Evolutionary conservation across 1,140 invertebrate species (phyloP), one percentile per base, ranked within the genome.

Genomic region (Goniozus legneri): DNA sequence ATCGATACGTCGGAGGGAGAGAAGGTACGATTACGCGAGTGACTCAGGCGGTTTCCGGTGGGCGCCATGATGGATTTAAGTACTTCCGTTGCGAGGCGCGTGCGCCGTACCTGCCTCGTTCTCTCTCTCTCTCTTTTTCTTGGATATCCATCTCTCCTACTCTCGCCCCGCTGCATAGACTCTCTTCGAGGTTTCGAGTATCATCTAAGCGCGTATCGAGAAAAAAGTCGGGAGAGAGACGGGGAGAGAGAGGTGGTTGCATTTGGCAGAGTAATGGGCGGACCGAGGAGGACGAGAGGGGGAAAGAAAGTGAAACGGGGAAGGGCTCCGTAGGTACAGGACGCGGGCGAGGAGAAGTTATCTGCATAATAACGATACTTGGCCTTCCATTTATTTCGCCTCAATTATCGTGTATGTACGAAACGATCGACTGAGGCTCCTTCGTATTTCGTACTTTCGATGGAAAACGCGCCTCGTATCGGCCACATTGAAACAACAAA

Each of bases 11-110:
- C 53, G 56, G 18, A n/a, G n/a, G n/a, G n/a, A 57, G 57, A 61
- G 60, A 54, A 60, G 61, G 54, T 54, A 61, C 64, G 65, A 67
- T 67, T 64, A 64, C 65, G 56, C 60, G 60, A 65, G 62, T 67
- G 65, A 67, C 65, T 67, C 65, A 67, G 65, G 62, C 62, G 60
- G 64, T 67, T 67, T 67, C 65, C 65, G 65, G 60, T 65, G 43
- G 65, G 58, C 64, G 65, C 65, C 65, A 67, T 67, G 65, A 67
- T 65, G 57, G 65, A 67, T 67, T 67, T 66, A 67, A 67, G 62
- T 64, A 66, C 64, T 66, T 67, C 65, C 65, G 64, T 54, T 55
- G 44, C 49, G 51, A 60, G 63, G 61, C 64, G 65, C 64, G 64
- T 66, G 64, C 64, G 64, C 62, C 56, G 45, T 44, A n/a, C 35